Evolutionary conservation across 2,113 vertebrate genomes (phyloP).

Genomic region (Promerops cafer): DNA sequence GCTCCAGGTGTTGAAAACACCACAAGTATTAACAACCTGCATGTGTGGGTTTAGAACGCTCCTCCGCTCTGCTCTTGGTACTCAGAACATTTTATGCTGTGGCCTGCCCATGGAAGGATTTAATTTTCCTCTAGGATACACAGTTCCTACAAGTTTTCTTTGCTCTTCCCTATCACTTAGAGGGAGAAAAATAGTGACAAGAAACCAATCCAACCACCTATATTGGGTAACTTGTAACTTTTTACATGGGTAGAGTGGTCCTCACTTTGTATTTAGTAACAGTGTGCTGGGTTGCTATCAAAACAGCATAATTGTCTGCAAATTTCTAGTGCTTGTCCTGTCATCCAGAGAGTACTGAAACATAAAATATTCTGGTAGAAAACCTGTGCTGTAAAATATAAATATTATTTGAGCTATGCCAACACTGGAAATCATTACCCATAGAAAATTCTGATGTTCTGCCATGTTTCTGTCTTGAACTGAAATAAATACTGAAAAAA

Average conservation of each 20-base stretch:
- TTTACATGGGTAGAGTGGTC: neutral
- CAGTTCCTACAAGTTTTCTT: neutral
- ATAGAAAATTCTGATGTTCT: neutral
- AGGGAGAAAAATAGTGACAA: neutral
- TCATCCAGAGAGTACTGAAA: neutral
- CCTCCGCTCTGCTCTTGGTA: neutral
- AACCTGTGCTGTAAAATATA: neutral
- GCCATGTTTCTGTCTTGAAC: neutral
- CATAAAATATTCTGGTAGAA: neutral
- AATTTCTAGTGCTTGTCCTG: neutral
- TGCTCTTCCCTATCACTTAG: neutral
- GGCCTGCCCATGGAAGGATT: neutral
- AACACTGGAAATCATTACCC: neutral
- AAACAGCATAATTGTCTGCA: neutral
- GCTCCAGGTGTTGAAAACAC: constrained; percentile 20
- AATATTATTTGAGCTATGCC: neutral
- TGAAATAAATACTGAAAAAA: neutral
- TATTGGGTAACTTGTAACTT: neutral
- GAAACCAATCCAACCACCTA: neutral
- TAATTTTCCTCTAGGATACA: neutral
- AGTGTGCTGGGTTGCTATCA: neutral
- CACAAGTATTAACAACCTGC: neutral
- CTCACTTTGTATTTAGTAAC: neutral
- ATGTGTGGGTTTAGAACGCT: neutral
- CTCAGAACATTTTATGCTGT: neutral